Conservation (phyloP, 1,140 invertebrate species). For the Tetramorium parvispinum region DNA sequence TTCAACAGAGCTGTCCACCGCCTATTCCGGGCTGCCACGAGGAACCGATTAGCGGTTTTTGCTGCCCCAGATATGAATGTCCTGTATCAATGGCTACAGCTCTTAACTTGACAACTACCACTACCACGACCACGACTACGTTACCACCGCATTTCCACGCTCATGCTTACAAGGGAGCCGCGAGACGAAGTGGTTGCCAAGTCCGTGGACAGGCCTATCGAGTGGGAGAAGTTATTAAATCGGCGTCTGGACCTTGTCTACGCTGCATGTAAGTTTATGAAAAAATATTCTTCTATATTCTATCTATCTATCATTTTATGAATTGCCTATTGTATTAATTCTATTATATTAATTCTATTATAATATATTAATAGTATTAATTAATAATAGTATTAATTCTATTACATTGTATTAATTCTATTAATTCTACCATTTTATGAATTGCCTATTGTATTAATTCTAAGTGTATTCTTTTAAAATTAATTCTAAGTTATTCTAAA, state of each 20-base stretch:
- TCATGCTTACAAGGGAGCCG: slow-evolving; percentile 91
- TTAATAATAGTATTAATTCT: too few species aligned
- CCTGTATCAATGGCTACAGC: slow-evolving; percentile 93
- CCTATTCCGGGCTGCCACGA: slow-evolving; percentile 96
- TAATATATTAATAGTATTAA: too few species aligned
- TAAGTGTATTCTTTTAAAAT: too few species aligned
- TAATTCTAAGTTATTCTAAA: too few species aligned
- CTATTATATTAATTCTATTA: neutral
- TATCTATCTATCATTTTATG: neutral
- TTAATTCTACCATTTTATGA: too few species aligned
- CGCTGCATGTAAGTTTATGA: slow-evolving; percentile 94
- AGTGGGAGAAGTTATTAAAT: slow-evolving; percentile 93
- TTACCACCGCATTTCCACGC: slow-evolving; percentile 92
- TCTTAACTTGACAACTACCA: slow-evolving; percentile 92
- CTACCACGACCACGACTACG: slow-evolving; percentile 94
- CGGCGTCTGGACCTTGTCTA: slow-evolving; percentile 95
- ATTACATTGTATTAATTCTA: too few species aligned
- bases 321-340: neutral
- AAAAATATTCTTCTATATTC: slow-evolving; percentile 21
- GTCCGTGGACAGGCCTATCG: slow-evolving; percentile 93
- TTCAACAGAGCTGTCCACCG: slow-evolving; percentile 97
- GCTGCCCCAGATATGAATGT: slow-evolving; percentile 97
- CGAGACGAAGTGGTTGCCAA: slow-evolving; percentile 92
- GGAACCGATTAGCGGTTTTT: slow-evolving; percentile 96
- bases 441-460: neutral